Evolutionary conservation across 2,888 invertebrate species (phyloP).

Genomic region (Cephus sareptanus): DNA sequence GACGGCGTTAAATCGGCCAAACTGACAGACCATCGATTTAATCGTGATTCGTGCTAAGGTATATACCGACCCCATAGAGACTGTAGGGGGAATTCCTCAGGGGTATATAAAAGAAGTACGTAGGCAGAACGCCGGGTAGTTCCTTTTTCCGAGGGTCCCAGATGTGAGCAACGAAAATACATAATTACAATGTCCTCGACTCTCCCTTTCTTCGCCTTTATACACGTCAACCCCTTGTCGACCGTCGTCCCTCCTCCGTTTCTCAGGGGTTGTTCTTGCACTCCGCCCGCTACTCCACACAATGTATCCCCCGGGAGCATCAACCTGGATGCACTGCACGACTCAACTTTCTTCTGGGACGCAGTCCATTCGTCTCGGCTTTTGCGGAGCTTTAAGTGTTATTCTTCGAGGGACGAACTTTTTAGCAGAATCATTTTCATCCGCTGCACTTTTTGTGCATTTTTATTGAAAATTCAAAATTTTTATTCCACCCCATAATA

Average conservation of each 20-base stretch:
- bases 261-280: constrained; percentile 47
- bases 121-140: background rate
- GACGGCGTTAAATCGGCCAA: constrained; percentile 27
- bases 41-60: constrained; percentile 2
- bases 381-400: too few species aligned
- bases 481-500: too few species aligned
- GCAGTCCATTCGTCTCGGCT: background rate
- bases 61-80: too few species aligned
- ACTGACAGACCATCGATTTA: constrained; percentile 16
- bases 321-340: background rate
- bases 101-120: too few species aligned
- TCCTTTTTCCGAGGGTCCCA: constrained; percentile 40
- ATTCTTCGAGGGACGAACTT: too few species aligned
- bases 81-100: too few species aligned
- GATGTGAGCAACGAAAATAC: constrained; percentile 56
- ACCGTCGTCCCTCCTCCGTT: background rate
- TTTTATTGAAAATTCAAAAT: too few species aligned
- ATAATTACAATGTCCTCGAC: constrained; percentile 56
- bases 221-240: too few species aligned
- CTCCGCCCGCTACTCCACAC: constrained; percentile 51
- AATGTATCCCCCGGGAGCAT: constrained; percentile 47
- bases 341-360: background rate
- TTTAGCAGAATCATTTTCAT: too few species aligned
- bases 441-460: too few species aligned
- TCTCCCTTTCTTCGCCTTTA: background rate